These are phyloP conservation scores for Sarcophilus harrisii DNA, from an alignment of 2,797 vertebrate genomes.

Conservation along the genomic window DNA sequence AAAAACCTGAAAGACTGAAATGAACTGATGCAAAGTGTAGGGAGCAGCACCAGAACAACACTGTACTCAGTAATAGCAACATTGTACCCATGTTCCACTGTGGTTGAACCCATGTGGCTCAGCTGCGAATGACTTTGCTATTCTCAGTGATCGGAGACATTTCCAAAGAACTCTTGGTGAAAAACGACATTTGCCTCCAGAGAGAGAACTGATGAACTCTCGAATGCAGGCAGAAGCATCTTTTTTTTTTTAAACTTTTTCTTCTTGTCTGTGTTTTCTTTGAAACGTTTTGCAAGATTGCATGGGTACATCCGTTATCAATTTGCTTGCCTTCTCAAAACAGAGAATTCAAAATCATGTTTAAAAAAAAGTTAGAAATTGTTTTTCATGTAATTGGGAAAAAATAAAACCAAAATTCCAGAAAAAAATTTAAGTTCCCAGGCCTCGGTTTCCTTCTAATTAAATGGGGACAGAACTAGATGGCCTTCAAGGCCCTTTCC, in stretches of 20 bases:
- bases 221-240: background rate
- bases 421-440: background rate
- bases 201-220: background rate
- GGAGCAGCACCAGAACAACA: background rate
- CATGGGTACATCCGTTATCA: background rate
- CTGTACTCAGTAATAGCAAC: background rate
- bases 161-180: no score
- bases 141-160: background rate
- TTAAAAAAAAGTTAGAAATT: background rate
- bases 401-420: background rate
- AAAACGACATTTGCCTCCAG: no score
- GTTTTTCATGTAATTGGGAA: background rate
- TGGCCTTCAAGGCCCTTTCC: background rate
- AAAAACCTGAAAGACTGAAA: no score
- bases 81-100: no score
- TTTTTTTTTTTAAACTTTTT: no score
- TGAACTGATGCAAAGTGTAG: background rate
- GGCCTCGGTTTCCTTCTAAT: background rate
- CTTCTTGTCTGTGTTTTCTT: background rate
- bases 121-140: background rate
- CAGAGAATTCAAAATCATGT: background rate
- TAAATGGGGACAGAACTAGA: background rate
- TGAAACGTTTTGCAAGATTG: background rate
- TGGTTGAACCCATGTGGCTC: no score
- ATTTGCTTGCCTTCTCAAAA: background rate